These are phyloP conservation scores for Bostrychus sinensis DNA, from an alignment of 2,113 vertebrate species.

Conservation along the genomic window DNA sequence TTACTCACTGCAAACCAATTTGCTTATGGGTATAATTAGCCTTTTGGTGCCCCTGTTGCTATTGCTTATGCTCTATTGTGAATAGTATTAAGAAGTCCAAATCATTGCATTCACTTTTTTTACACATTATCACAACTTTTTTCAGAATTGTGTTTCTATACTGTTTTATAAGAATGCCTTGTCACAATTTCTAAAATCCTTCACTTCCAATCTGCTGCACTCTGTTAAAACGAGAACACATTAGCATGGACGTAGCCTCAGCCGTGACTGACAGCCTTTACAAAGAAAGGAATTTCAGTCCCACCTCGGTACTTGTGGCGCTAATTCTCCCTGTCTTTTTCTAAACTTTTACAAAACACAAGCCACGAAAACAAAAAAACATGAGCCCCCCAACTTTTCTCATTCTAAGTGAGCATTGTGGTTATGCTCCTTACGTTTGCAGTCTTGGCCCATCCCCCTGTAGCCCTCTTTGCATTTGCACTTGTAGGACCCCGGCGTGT, in stretches of 20 bases:
- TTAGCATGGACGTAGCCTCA: neutral
- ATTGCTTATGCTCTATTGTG: too few relatives aligned
- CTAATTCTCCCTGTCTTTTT: conserved; percentile 30
- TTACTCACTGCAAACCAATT: too few relatives aligned
- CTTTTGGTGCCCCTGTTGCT: too few relatives aligned
- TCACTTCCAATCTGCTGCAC: neutral
- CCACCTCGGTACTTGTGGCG: conserved; percentile 11
- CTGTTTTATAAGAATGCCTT: too few relatives aligned
- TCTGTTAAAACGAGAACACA: neutral
- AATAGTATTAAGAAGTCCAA: too few relatives aligned
- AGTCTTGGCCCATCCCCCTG: conserved; percentile 85
- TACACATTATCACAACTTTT: too few relatives aligned
- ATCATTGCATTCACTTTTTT: too few relatives aligned
- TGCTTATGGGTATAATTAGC: too few relatives aligned
- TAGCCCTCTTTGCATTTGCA: conserved; percentile 95
- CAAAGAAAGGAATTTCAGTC: conserved; percentile 57
- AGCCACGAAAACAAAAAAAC: conserved; percentile 37
- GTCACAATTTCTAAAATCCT: too few relatives aligned
- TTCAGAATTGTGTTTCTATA: too few relatives aligned
- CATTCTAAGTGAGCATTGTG: conserved; percentile 25
- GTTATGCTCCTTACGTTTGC: conserved; percentile 84
- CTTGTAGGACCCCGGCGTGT: conserved; percentile 91
- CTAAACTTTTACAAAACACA: conserved; percentile 23
- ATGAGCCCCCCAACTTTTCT: conserved; percentile 32
- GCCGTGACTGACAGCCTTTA: conserved; percentile 55